Conservation (phyloP, 1,140 invertebrate species). For the Pseudomyrmex flavicornis region DNA sequence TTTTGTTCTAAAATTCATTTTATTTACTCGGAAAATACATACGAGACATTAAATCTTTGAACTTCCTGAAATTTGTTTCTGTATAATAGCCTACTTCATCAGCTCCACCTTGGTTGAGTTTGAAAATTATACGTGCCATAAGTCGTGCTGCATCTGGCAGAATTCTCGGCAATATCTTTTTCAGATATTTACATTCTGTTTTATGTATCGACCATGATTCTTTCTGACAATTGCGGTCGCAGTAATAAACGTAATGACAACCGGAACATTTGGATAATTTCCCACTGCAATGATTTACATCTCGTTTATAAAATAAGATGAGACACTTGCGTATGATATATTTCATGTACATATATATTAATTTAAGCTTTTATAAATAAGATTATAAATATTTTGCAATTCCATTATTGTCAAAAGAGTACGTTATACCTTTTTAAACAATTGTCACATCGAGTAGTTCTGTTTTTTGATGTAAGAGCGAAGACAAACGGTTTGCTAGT, state of each 20-base stretch:
- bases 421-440: constrained; percentile 87
- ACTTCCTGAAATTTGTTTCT: constrained; percentile 89
- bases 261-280: constrained; percentile 91
- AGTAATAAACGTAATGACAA: constrained; percentile 93
- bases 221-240: constrained; percentile 90
- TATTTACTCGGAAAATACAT: constrained; percentile 80
- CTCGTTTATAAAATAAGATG: neutral
- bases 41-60: constrained; percentile 95
- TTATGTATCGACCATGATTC: constrained; percentile 92
- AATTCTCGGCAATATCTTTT: constrained; percentile 87
- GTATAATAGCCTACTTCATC: constrained; percentile 89
- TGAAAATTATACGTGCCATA: constrained; percentile 90
- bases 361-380: neutral
- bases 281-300: constrained; percentile 83
- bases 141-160: constrained; percentile 91
- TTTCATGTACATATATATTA: constrained; percentile 32
- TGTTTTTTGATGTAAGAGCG: constrained; percentile 86
- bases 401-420: constrained; percentile 18
- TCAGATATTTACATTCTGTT: constrained; percentile 90
- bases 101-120: constrained; percentile 88
- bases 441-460: constrained; percentile 87
- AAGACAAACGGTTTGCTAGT: constrained; percentile 88
- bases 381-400: constrained; percentile 33
- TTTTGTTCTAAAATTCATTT: neutral
- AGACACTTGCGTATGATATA: neutral